Conservation (phyloP, 2,797 vertebrate genomes). For the Holocentrus rufus region DNA sequence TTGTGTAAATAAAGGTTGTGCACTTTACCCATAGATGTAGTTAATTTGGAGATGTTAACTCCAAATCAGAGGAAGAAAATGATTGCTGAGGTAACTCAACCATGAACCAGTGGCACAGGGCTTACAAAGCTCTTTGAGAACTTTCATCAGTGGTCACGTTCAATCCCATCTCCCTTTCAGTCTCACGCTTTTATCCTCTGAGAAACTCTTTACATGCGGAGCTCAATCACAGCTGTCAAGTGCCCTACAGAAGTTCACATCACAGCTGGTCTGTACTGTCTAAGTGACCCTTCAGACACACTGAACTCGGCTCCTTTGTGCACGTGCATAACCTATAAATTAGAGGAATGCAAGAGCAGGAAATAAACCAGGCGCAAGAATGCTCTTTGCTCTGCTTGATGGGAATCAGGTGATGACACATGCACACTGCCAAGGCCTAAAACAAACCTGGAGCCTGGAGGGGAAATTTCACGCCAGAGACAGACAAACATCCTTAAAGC, state of each 20-base stretch:
- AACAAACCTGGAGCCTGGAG: constrained; percentile 25
- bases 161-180: neutral
- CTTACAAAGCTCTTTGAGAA: constrained; percentile 12
- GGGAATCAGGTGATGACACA: constrained; percentile 65
- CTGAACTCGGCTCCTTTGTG: constrained; percentile 18
- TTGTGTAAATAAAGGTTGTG: too few species aligned
- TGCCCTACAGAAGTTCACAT: constrained; percentile 3
- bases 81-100: neutral
- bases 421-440: constrained; percentile 21
- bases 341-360: constrained; percentile 65
- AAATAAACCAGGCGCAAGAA: constrained; percentile 64
- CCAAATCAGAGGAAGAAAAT: neutral
- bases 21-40: too few species aligned
- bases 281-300: constrained; percentile 33
- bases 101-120: neutral
- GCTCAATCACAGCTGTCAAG: neutral
- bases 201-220: neutral
- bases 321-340: constrained; percentile 57
- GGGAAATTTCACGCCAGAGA: constrained; percentile 33
- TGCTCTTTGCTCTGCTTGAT: constrained; percentile 63
- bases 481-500: constrained; percentile 40
- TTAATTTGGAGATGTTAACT: too few species aligned
- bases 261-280: constrained; percentile 17
- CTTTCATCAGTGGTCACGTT: constrained; percentile 9
- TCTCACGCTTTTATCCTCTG: neutral